Evolutionary conservation across 2,888 invertebrate species (phyloP), one percentile per base, ranked within the genome.

Genomic region (Gisinianus flammeolus): DNA sequence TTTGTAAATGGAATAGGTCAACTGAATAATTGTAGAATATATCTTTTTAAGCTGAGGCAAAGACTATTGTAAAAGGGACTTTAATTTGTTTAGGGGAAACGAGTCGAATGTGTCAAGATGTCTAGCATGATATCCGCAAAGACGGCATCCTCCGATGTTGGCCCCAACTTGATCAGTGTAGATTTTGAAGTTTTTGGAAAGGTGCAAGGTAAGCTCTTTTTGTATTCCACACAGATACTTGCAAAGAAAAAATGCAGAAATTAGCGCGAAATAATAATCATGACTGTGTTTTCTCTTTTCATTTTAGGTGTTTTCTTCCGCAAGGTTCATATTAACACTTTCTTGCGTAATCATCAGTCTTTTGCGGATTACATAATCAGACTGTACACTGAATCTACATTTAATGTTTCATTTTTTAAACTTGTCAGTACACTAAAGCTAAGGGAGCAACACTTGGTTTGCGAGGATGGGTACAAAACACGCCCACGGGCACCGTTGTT

Each of bases 401-500:
- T n/a, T n/a, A n/a, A n/a, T n/a, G n/a, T n/a, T n/a, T n/a, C n/a
- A n/a, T n/a, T n/a, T 33, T 75, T 72, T 81, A 69, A 68, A 80
- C 78, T 22, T 78, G 77, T n/a, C 76, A 93, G 92, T 90, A 89
- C 81, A 93, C 93, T 0, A 90, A 91, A 85, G 87, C 89, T 79
- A 89, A 91, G 86, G 91, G 91, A 0, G 89, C 89, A 35, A 90
- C 90, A 56, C 87, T 93, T 28, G 90, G 90, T 0, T 85, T 93
- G 2, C 89, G 88, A 80, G 93, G 93, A 16, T 93, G 93, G 92
- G 93, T 93, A 85, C 91, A 90, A 89, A 93, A 93, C 85, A 93
- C 93, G 0, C 85, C 88, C 0, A 85, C 88, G 44, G 92, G 91
- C 6, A 92, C 93, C 0, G 93, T 93, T 0, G 87, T 90, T 26